Base-by-base conservation (phyloP, 2,113 vertebrate species). In the Psittacus erithacus region DNA sequence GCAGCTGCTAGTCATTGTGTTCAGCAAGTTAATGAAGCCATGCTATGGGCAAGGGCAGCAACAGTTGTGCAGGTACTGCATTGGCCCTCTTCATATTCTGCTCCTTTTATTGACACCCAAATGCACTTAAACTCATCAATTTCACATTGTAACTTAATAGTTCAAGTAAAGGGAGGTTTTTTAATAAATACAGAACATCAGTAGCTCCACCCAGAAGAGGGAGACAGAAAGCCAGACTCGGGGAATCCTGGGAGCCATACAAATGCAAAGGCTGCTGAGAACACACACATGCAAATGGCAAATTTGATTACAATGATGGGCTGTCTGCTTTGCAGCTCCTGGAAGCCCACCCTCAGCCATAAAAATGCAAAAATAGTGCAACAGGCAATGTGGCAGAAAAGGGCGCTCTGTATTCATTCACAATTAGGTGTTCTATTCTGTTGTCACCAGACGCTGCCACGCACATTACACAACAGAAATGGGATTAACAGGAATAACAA, bases 351-450 rank as follows among this genome's bases (percentile, higher is more conserved):
- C 92, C 92, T 96, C 91, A 91, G 81, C 92, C 83, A 96, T 95
- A 96, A 97, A 97, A 96, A 97, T 97, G 96, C 92, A 96, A 97
- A 97, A 96, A 95, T 82, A 89, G 78, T 95, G 95, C 96, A 97
- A 97, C 93, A 96, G 92, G 95, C 96, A 92, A 85, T 85, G 96
- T 96, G 93, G 95, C 94, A 96, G 95, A 96, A 94, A 92, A 96
- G 88, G 96, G 92, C 65, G 70, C 77, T 95, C 90, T 87, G 93
- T 85, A 96, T 97, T 97, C 96, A 97, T 94, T 97, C 95, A 97
- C 95, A 96, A 97, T 96, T 97, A 97, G 96, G 92, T 97, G 96
- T 97, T 97, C 95, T 96, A 95, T 96, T 97, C 96, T 97, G 96
- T 96, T 96, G 96, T 96, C 96, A 97, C 93, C 95, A 97, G 96